Conservation (phyloP, 2,113 vertebrate species). For the Perognathus longimembris region DNA sequence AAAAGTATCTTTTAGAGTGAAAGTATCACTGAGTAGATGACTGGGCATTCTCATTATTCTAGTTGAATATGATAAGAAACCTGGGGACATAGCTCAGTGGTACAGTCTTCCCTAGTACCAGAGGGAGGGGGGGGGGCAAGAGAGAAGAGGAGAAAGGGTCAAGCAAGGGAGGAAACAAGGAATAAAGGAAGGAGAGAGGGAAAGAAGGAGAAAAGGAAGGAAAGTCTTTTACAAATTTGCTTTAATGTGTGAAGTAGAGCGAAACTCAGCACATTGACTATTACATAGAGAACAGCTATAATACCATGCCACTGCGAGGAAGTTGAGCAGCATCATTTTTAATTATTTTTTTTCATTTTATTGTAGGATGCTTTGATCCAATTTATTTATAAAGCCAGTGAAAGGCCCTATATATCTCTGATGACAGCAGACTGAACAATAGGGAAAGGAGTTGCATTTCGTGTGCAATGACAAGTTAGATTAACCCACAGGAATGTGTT, state of each 20-base stretch:
- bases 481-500: constrained; percentile 82
- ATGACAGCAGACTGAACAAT: constrained; percentile 76
- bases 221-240: neutral
- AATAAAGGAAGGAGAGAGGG: neutral
- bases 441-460: constrained; percentile 74
- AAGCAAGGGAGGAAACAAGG: neutral
- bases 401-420: constrained; percentile 63
- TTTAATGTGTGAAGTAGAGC: constrained; percentile 41
- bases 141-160: neutral
- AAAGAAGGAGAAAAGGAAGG: neutral
- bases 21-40: constrained; percentile 40
- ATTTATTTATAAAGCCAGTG: constrained; percentile 66
- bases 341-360: constrained; percentile 62
- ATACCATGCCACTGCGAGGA: neutral
- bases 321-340: constrained; percentile 51
- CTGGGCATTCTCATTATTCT: neutral
- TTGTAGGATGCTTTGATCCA: constrained; percentile 60
- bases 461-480: constrained; percentile 77
- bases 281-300: constrained; percentile 29
- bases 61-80: neutral
- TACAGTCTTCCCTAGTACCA: neutral
- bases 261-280: constrained; percentile 25
- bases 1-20: constrained; percentile 15
- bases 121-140: neutral
- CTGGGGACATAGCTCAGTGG: neutral